Conservation (phyloP, 2,888 invertebrate species). For the Octonoba sinensis region DNA sequence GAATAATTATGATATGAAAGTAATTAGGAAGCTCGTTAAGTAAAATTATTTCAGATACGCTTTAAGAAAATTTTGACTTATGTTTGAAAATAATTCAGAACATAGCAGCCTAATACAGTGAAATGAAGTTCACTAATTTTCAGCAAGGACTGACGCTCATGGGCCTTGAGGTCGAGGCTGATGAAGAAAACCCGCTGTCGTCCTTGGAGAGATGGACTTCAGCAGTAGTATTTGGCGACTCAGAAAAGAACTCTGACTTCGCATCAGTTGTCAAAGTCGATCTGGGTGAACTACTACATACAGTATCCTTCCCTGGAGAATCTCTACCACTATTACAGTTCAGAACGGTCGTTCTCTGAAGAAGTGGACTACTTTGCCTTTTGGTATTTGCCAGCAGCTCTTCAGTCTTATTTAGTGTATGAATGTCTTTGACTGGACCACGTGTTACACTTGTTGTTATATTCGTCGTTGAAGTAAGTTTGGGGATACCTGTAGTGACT, state of each 20-base stretch:
- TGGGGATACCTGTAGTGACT: constrained; percentile 22
- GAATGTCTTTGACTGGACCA: constrained; percentile 7
- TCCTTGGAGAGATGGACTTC: constrained; percentile 55
- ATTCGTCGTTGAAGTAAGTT: constrained; percentile 53
- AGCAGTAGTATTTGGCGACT: constrained; percentile 43
- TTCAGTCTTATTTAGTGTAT: constrained; percentile 1
- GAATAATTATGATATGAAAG: not conserved
- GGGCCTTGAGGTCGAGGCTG: constrained; percentile 54
- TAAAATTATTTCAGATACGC: no score
- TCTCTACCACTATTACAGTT: constrained; percentile 40
- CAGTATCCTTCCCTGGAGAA: constrained; percentile 40
- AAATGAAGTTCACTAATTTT: not conserved
- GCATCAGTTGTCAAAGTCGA: constrained; percentile 52
- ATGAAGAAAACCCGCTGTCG: constrained; percentile 61
- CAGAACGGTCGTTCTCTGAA: constrained; percentile 27
- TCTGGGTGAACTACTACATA: constrained; percentile 35
- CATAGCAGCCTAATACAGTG: not conserved
- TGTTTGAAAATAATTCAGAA: not conserved
- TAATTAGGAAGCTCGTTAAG: no score
- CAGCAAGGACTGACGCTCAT: constrained; percentile 63
- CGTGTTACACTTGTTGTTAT: constrained; percentile 56
- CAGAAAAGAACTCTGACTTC: constrained; percentile 55
- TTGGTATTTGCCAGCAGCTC: not conserved
- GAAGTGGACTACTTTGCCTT: constrained; percentile 16
- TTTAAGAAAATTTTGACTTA: no score